Conservation (phyloP, 2,888 invertebrate species). For the Harpalus rufipes region DNA sequence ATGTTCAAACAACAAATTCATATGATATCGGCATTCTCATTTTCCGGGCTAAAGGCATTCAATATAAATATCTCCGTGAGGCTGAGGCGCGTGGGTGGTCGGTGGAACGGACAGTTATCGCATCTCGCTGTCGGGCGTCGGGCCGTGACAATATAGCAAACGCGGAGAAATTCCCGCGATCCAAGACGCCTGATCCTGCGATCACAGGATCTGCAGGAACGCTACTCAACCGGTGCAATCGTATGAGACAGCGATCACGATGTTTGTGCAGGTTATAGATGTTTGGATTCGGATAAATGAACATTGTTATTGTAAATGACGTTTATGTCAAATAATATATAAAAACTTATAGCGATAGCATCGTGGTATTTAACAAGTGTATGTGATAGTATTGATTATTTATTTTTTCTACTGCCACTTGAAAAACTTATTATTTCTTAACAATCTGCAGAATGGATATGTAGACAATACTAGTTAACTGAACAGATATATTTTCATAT, state of each 20-base stretch:
- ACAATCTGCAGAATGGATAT: no score
- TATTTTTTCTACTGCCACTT: no score
- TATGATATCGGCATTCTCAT: constrained; percentile 29
- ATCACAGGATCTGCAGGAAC: neutral
- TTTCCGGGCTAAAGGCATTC: constrained; percentile 28
- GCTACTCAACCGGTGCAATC: neutral
- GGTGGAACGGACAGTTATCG: constrained; percentile 45
- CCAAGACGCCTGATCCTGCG: neutral
- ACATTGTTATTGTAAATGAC: neutral
- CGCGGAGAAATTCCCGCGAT: constrained; percentile 20
- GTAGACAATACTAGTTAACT: no score
- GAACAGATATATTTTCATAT: no score
- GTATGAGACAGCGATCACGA: neutral
- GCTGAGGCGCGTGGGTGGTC: neutral
- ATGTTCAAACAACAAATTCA: no score
- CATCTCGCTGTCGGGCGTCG: constrained; percentile 4
- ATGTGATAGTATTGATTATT: no score
- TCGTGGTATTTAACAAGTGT: no score
- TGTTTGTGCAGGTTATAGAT: constrained; percentile 2
- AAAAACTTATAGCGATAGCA: no score
- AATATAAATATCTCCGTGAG: constrained; percentile 41
- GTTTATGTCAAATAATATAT: no score
- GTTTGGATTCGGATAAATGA: neutral
- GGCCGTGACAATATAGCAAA: constrained; percentile 40
- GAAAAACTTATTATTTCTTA: no score